Conservation (phyloP, 2,113 vertebrate genomes). For the Tragelaphus imberbis region DNA sequence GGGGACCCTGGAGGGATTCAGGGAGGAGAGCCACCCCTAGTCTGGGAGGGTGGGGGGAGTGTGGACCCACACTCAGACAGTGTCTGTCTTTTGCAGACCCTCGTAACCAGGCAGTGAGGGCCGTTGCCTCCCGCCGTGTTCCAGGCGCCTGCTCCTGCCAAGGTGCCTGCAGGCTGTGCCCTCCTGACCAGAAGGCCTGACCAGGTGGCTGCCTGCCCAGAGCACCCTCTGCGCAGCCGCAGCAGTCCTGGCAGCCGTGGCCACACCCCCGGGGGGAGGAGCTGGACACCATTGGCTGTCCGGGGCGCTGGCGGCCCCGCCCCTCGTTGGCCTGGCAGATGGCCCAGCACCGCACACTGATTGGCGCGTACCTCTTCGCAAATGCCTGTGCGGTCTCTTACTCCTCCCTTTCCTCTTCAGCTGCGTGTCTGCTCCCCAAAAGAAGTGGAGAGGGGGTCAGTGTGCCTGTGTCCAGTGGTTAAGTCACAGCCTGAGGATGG, state of each 20-base stretch:
- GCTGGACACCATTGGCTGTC: background rate
- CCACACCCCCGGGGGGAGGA: background rate
- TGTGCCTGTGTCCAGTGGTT: background rate
- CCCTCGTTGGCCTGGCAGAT: background rate
- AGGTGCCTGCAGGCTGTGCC: conserved; percentile 54
- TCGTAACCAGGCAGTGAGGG: conserved; percentile 56
- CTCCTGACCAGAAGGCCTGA: conserved; percentile 59
- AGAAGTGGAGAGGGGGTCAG: background rate
- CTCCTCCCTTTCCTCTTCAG: background rate
- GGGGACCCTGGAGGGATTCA: background rate
- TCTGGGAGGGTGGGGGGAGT: background rate
- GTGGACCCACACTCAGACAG: conserved; percentile 45
- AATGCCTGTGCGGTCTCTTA: background rate
- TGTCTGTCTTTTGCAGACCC: conserved; percentile 69
- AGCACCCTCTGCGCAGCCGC: background rate
- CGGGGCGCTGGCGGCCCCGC: rapidly evolving
- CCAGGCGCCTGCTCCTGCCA: conserved; percentile 40
- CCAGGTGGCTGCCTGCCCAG: conserved; percentile 45
- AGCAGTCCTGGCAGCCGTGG: background rate
- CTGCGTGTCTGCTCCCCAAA: background rate
- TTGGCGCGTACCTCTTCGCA: background rate
- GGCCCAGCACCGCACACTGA: background rate
- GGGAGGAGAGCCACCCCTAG: background rate
- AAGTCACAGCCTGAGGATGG: background rate
- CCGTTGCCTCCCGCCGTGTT: background rate